Conservation (phyloP, 1,140 invertebrate genomes). For the Diprion similis region DNA sequence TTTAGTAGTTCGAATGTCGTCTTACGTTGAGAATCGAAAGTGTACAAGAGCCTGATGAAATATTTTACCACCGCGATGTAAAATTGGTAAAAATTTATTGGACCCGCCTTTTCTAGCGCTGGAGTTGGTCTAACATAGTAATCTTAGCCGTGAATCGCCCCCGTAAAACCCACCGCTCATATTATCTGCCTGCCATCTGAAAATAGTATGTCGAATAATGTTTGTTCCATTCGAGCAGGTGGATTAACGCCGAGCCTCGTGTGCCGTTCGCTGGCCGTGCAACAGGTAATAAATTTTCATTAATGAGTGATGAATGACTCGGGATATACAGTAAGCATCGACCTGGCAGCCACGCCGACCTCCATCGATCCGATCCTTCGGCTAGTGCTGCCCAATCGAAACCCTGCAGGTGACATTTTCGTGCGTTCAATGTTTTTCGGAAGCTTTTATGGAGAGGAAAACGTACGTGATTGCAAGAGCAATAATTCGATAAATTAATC, state of each 20-base stretch:
- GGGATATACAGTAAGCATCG: background rate
- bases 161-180: background rate
- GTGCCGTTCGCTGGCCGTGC: background rate
- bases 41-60: too few relatives aligned
- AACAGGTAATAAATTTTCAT: slow-evolving; percentile 6
- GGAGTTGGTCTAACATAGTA: background rate
- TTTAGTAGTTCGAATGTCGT: too few relatives aligned
- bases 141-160: slow-evolving; percentile 1
- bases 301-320: background rate
- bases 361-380: too few relatives aligned
- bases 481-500: too few relatives aligned
- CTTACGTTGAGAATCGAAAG: too few relatives aligned
- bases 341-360: background rate
- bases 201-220: background rate
- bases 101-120: background rate
- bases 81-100: too few relatives aligned
- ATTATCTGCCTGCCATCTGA: background rate
- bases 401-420: too few relatives aligned
- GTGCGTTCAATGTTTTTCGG: too few relatives aligned
- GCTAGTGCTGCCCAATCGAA: too few relatives aligned
- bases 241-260: background rate
- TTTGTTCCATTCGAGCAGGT: slow-evolving; percentile 7
- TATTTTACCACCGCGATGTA: too few relatives aligned
- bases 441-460: too few relatives aligned
- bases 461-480: too few relatives aligned